Evolutionary conservation across 2,797 vertebrate genomes (phyloP), one percentile per base, ranked within the genome.

Genomic region (Taeniopygia guttata): DNA sequence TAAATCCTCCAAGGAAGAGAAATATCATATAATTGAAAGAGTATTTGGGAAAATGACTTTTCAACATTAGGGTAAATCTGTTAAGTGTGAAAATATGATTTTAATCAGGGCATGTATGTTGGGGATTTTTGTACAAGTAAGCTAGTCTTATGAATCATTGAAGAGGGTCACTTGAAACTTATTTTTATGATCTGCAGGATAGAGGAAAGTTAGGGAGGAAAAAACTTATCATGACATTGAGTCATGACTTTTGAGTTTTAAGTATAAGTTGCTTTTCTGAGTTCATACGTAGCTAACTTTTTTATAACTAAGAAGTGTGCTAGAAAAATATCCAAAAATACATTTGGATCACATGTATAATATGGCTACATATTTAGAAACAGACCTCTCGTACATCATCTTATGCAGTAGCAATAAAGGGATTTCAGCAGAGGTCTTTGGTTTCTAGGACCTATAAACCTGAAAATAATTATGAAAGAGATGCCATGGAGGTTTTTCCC

Each of bases 21-120:
- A 83, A 55, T 74, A 36, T 89, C 46, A 51, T 60, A 43, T 62
- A 55, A 20, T 64, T 83, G 54, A 83, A 91, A 77, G 32, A 87
- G 17, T 81, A 72, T 87, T 91, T 89, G 54, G 59, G 38, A 72
- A 94, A 94, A 94, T 81, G 1, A 43, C 21, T 94, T 91, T 91
- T 73, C 21, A 64, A 64, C 9, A 38, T 83, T 49, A 60, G 23
- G 66, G 20, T 36, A 72, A 87, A 89, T 74, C 30, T 90, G 13
- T 30, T 84, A 63, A 54, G 9, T 89, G 84, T 68, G 49, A 87
- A 79, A 73, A 80, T 34, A 52, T 1, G 0, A 67, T 80, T 95
- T 93, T 77, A 84, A 79, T 77, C 81, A 60, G 30, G 42, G 5
- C 40, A 54, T 64, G 8, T 74, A 51, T 48, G 3, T 66, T 81